Conservation (phyloP, 92 coral and sea anemone species). For the Siderastrea radians region DNA sequence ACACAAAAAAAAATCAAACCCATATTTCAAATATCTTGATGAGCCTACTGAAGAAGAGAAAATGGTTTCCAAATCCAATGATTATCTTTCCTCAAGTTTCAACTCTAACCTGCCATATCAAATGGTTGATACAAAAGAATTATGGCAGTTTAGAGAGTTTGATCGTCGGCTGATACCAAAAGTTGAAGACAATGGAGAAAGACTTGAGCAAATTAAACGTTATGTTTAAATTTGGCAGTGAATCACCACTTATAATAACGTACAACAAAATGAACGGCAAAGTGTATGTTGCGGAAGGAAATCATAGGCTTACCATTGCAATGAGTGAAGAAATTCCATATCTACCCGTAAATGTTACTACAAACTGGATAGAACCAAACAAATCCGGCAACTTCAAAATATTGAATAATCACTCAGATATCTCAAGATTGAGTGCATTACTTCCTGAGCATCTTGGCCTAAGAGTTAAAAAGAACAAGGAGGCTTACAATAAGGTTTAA, state of each 20-base stretch:
- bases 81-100: slow-evolving; percentile 20
- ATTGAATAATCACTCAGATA: slow-evolving; percentile 18
- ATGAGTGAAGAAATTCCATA: slow-evolving; percentile 28
- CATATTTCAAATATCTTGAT: slow-evolving; percentile 7
- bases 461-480: slow-evolving; percentile 6
- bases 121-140: slow-evolving; percentile 41
- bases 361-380: slow-evolving; percentile 33
- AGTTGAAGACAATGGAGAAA: slow-evolving; percentile 23
- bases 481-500: too few relatives aligned
- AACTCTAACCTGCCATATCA: slow-evolving; percentile 32
- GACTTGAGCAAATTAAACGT: slow-evolving; percentile 44
- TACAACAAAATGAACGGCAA: slow-evolving; percentile 28
- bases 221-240: slow-evolving; percentile 46
- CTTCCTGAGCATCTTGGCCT: slow-evolving; percentile 40
- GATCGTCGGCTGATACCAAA: slow-evolving; percentile 35
- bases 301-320: slow-evolving; percentile 54
- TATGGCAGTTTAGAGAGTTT: slow-evolving; percentile 59
- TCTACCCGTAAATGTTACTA: slow-evolving; percentile 42
- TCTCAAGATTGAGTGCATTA: slow-evolving; percentile 11
- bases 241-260: slow-evolving; percentile 32
- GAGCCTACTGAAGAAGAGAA: neutral
- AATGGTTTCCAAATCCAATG: slow-evolving; percentile 3
- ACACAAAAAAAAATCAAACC: neutral
- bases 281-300: slow-evolving; percentile 35
- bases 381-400: slow-evolving; percentile 37